Base-by-base conservation (phyloP, 2,888 invertebrate species). In the Aphodius granarius region DNA sequence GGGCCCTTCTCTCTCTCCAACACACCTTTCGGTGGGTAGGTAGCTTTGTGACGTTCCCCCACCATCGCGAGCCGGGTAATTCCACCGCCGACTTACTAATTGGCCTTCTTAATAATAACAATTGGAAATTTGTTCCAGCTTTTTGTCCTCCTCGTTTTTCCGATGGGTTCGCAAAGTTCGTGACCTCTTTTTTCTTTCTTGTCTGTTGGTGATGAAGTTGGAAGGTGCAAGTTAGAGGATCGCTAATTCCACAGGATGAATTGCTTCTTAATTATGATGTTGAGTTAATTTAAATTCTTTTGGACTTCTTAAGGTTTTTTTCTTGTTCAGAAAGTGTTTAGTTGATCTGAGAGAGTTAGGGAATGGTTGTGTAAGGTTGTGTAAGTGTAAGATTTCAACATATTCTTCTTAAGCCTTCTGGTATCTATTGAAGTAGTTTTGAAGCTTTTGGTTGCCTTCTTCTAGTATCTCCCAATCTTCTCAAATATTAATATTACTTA, bases 41-140 rank as follows among this genome's bases (percentile, higher is more conserved):
- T 13, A 43, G 72, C 73, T 72, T 77, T 65, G 73, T 72, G 70
- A 19, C 73, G 72, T 70, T 72, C 76, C 72, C 72, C 63, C 68
- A 73, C 73, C 76, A 63, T 73, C 75, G 72, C 72, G 78, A 82
- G 82, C 82, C 76, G 73, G 73, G 75, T 76, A 76, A 79, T 78
- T 76, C 74, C 73, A 70, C 64, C 22, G 75, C 72, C 22, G 72
- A 66, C 72, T 75, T 72, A 75, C 75, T 75, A 75, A 75, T 75
- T 75, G 75, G 72, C 63, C 70, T 68, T 66, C 72, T 75, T 75
- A 75, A 75, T 74, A 74, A 74, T 75, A 75, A 72, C 75, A 72
- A 75, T 75, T 63, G 68, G 75, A 68, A 75, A 75, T 75, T 75
- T 75, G 75, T 68, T 72, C 66, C 43, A 43, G 43, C 43, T 43